phyloP scores from a whole-genome alignment of 2,797 vertebrate genomes.

The Sciurus carolinensis region DNA sequence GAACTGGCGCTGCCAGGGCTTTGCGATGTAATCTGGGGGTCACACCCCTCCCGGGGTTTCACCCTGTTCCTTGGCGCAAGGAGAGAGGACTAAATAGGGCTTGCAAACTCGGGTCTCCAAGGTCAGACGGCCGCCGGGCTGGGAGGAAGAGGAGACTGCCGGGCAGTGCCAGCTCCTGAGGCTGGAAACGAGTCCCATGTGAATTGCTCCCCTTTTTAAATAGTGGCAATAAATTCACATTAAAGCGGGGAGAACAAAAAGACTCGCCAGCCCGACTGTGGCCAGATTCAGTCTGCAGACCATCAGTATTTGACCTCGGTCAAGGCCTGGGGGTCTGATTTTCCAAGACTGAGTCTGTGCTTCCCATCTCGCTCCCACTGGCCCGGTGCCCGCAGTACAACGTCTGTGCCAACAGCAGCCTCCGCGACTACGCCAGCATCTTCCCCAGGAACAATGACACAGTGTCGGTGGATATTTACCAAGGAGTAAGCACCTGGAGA shows the following conservation, averaged over 20 bases:
- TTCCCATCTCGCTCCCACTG: neutral
- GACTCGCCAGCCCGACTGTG: neutral
- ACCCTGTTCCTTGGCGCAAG: neutral
- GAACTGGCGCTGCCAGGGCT: neutral
- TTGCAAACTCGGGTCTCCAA: neutral
- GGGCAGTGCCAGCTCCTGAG: neutral
- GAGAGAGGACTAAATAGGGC: no score
- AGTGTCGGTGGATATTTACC: slow-evolving; percentile 90
- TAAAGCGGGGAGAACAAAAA: neutral
- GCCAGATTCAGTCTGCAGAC: neutral
- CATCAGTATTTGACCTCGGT: neutral
- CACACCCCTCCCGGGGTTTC: neutral
- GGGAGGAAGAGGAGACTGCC: neutral
- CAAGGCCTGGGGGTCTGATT: neutral
- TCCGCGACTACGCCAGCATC: slow-evolving; percentile 84
- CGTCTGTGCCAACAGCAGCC: slow-evolving; percentile 89
- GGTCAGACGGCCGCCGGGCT: neutral
- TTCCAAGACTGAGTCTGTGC: neutral
- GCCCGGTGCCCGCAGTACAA: slow-evolving; percentile 83
- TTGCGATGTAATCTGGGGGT: neutral
- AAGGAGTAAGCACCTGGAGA: slow-evolving; percentile 86
- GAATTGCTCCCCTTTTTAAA: slow-evolving; percentile 8
- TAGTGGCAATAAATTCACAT: slow-evolving; percentile 3
- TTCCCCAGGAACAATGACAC: slow-evolving; percentile 88
- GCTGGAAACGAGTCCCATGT: neutral